These are phyloP conservation scores for Drosophila sordidula DNA, from an alignment of 2,888 invertebrate species.

Conservation along the genomic window DNA sequence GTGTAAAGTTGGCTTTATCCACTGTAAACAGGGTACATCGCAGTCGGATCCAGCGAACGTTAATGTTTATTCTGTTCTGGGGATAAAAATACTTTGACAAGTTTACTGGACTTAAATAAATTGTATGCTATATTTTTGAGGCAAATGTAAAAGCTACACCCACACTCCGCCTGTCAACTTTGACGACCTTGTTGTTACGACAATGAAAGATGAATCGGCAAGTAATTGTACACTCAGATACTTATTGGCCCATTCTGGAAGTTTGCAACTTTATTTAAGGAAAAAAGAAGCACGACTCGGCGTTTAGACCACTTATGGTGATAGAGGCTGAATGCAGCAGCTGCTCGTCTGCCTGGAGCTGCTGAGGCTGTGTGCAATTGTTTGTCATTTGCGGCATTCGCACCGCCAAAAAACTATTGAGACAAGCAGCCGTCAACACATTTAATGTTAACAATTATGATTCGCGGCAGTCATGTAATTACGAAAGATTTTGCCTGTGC, in stretches of 20 bases:
- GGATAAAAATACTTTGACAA: too few relatives aligned
- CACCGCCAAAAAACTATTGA: constrained; percentile 6
- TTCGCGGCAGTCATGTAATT: constrained; percentile 42
- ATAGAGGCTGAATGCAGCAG: constrained; percentile 1
- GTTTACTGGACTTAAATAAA: not conserved
- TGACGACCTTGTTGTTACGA: constrained; percentile 1
- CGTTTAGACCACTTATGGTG: constrained; percentile 13
- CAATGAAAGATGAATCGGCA: constrained; percentile 6
- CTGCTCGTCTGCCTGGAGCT: not conserved
- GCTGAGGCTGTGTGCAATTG: not conserved
- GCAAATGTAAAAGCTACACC: not conserved
- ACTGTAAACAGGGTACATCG: not conserved
- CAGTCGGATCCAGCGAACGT: too few relatives aligned
- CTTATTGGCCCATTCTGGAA: constrained; percentile 9
- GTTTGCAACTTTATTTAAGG: not conserved
- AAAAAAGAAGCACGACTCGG: constrained; percentile 36
- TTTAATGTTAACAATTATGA: constrained; percentile 41
- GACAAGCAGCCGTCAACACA: constrained; percentile 8
- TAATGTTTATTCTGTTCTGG: not conserved
- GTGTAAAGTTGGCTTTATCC: too few relatives aligned
- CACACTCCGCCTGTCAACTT: not conserved
- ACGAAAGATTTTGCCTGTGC: constrained; percentile 28
- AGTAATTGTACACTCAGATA: constrained; percentile 3
- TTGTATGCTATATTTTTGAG: not conserved
- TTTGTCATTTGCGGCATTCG: constrained; percentile 4